Percentiles rank a stretch among this genome's conserved stretches.
Conservation (phyloP, 2,113 vertebrate genomes). For the Phainopepla nitens region DNA sequence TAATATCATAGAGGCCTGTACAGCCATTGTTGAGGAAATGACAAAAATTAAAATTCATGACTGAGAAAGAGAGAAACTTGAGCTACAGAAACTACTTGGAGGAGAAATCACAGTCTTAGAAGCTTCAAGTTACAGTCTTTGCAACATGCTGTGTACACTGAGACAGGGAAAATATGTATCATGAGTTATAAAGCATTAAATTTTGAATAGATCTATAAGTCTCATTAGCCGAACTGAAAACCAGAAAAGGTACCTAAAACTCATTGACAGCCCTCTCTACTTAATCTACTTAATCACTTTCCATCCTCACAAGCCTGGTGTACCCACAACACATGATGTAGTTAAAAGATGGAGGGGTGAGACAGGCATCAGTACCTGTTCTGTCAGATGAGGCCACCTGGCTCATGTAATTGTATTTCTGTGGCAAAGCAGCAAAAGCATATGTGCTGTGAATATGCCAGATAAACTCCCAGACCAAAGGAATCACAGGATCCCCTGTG, state of each 20-base stretch:
- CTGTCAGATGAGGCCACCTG: neutral
- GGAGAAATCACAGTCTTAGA: neutral
- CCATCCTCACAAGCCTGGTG: neutral
- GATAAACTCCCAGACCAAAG: neutral
- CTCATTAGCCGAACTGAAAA: neutral
- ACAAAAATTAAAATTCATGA: neutral
- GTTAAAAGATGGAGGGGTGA: neutral
- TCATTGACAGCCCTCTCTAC: neutral
- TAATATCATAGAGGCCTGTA: neutral
- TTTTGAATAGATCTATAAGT: neutral
- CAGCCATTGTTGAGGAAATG: neutral
- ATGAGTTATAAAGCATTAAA: neutral
- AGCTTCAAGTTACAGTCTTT: neutral
- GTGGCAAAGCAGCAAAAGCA: neutral
- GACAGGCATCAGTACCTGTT: neutral
- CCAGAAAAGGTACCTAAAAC: neutral
- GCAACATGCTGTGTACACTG: neutral
- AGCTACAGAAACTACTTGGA: neutral
- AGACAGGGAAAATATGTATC: neutral
- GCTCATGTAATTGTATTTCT: neutral
- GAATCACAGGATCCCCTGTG: neutral
- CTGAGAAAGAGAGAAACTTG: neutral
- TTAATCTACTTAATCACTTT: neutral
- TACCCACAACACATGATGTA: neutral
- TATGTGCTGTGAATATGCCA: neutral